Evolutionary conservation across 2,888 invertebrate genomes (phyloP).

Genomic region (Temnothorax ravouxi): DNA sequence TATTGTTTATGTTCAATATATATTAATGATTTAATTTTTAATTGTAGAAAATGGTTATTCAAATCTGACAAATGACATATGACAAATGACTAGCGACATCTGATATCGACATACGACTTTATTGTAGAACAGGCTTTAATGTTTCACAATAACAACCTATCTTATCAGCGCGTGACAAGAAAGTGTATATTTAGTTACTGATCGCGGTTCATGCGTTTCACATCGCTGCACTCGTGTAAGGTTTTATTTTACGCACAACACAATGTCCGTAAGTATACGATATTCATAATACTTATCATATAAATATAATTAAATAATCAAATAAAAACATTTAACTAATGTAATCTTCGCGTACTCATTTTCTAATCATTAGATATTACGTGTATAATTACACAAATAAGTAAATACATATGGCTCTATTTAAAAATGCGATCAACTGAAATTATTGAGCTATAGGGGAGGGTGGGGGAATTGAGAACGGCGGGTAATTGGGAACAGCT

Average conservation of each 20-base stretch:
- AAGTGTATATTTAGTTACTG: background rate
- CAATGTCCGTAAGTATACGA: conserved; percentile 26
- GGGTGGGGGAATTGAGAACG: no score
- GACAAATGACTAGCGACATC: background rate
- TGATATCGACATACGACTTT: background rate
- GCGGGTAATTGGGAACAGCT: no score
- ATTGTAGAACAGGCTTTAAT: background rate
- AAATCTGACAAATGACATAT: background rate
- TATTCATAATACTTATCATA: background rate
- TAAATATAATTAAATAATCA: background rate
- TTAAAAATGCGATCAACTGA: background rate
- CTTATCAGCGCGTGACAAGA: background rate
- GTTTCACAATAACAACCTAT: background rate
- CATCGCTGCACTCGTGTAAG: background rate
- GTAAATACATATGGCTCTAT: background rate
- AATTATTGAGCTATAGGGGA: background rate
- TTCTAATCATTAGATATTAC: background rate
- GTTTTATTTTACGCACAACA: background rate
- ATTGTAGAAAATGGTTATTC: no score
- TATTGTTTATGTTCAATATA: no score
- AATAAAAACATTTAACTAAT: conserved; percentile 6
- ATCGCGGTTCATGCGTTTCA: background rate
- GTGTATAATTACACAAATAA: background rate
- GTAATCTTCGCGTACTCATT: background rate
- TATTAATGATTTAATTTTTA: no score